Percentiles rank a stretch among this genome's conserved stretches.
Evolutionary conservation across 2,113 vertebrate genomes (phyloP).

Genomic region (Junco hyemalis): DNA sequence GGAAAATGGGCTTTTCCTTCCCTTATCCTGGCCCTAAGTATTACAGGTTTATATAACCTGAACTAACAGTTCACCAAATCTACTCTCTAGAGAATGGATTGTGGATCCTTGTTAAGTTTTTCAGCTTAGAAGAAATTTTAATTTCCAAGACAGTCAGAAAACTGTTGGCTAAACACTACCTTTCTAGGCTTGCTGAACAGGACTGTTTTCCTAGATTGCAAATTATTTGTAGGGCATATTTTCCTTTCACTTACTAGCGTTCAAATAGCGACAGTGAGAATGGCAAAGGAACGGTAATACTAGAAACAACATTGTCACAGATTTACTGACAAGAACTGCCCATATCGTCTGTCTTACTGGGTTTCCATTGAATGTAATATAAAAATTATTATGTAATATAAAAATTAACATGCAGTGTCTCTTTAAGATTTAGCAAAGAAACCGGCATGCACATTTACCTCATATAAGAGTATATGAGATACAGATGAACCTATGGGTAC

Average conservation of each 20-base stretch:
- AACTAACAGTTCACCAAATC: neutral
- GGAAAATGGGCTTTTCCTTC: neutral
- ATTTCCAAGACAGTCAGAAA: neutral
- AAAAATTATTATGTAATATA: neutral
- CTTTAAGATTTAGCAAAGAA: neutral
- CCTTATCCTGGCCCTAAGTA: neutral
- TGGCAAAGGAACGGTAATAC: neutral
- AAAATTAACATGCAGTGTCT: neutral
- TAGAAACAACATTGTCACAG: neutral
- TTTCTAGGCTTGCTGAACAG: neutral
- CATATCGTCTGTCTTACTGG: neutral
- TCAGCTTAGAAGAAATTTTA: neutral
- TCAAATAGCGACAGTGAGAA: neutral
- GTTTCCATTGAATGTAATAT: neutral
- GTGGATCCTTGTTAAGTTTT: neutral
- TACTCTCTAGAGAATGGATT: rapidly evolving
- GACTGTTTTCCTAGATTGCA: neutral
- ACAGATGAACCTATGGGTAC: neutral
- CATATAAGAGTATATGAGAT: neutral
- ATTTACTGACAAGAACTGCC: neutral
- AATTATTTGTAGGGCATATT: neutral
- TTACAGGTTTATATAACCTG: neutral
- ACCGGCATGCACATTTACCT: neutral
- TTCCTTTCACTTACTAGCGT: neutral
- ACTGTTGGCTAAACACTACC: neutral